Conservation (phyloP, 2,113 vertebrate genomes). For the Empidonax alnorum region DNA sequence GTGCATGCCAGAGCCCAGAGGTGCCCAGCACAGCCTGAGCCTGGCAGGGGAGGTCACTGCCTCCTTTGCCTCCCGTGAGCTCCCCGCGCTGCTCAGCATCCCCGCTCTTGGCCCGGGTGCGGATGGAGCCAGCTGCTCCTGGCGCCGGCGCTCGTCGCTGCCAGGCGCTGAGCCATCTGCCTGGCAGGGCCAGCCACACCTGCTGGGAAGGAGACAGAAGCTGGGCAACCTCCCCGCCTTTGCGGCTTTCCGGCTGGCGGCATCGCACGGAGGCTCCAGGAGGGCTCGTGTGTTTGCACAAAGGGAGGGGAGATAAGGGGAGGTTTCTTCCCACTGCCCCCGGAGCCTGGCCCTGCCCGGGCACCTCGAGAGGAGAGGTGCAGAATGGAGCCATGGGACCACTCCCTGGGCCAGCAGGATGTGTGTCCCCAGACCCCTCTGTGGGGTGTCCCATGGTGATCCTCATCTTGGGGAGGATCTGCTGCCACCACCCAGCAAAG, state of each 20-base stretch:
- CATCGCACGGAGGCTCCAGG: constrained; percentile 64
- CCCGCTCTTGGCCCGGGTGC: neutral
- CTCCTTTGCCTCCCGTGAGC: neutral
- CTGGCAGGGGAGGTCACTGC: neutral
- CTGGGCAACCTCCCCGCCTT: constrained; percentile 56
- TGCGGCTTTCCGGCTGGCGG: constrained; percentile 60
- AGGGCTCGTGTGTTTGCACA: constrained; percentile 77
- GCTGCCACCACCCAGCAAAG: neutral
- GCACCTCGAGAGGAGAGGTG: neutral
- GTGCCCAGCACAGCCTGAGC: neutral
- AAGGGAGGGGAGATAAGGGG: neutral
- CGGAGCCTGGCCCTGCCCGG: fast-evolving
- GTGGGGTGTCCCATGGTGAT: neutral
- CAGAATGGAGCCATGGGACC: fast-evolving
- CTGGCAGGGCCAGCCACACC: constrained; percentile 65
- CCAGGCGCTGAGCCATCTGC: constrained; percentile 68
- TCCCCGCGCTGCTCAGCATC: neutral
- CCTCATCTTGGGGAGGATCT: fast-evolving
- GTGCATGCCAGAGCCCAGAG: neutral
- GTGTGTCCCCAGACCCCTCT: neutral
- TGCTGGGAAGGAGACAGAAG: constrained; percentile 69
- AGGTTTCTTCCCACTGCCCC: neutral
- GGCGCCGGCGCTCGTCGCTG: constrained; percentile 32
- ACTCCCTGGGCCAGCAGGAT: fast-evolving
- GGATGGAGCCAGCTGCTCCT: constrained; percentile 62